Conservation (phyloP, 2,113 vertebrate genomes). For the Oncorhynchus kisutch region DNA sequence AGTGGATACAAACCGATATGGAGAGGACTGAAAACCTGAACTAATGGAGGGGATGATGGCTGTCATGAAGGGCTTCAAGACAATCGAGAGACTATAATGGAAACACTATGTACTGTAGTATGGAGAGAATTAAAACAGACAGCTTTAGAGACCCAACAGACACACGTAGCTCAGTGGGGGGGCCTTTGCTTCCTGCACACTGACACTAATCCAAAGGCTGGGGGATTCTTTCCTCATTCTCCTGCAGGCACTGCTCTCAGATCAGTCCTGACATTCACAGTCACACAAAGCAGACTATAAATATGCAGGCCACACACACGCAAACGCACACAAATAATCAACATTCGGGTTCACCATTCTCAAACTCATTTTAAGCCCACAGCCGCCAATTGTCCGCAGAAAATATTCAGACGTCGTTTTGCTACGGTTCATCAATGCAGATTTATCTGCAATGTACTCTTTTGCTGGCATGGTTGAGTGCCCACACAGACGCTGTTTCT, state of each 20-base stretch:
- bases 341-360: conserved; percentile 31
- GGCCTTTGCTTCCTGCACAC: conserved; percentile 50
- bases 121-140: conserved; percentile 30
- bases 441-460: conserved; percentile 36
- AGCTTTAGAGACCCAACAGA: conserved; percentile 27
- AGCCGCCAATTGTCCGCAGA: conserved; percentile 52
- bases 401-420: conserved; percentile 48
- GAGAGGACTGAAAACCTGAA: no score
- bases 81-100: background rate
- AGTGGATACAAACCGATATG: no score
- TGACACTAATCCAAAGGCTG: conserved; percentile 72
- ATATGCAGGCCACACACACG: conserved; percentile 54
- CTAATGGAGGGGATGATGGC: no score
- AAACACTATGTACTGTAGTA: background rate
- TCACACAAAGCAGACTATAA: conserved; percentile 53
- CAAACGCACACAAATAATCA: conserved; percentile 21
- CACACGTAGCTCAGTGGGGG: conserved; percentile 28
- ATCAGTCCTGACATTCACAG: conserved; percentile 54
- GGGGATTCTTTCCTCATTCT: conserved; percentile 71
- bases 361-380: conserved; percentile 26
- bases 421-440: conserved; percentile 52
- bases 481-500: conserved; percentile 9
- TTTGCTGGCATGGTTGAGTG: conserved; percentile 21
- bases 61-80: no score
- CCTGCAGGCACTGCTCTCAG: conserved; percentile 59